Base-by-base conservation (phyloP, 1,140 invertebrate genomes). In the Radopholus similis region DNA sequence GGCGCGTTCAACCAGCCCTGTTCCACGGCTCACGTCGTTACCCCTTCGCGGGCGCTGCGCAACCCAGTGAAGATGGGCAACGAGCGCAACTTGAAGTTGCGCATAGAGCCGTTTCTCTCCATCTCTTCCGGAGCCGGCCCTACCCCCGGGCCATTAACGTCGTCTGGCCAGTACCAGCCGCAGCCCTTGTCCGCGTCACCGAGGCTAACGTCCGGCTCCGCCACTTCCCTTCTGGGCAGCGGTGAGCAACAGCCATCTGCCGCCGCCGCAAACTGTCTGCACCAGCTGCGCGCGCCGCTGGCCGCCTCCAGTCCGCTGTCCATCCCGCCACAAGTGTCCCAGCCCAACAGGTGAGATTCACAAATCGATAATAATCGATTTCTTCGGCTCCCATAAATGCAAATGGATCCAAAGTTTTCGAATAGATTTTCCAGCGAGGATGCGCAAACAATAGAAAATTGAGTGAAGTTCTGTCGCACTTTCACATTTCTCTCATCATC, bases 21-120 rank as follows among this genome's bases (percentile, higher is more conserved):
- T n/a, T n/a, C n/a, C n/a, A n/a, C n/a, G n/a, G 30, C 13, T 9
- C 47, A 51, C 21, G 47, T 51, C 47, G 30, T 28, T 15, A 42
- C 38, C 11, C 47, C 47, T 51, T 51, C 47, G 23, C 9, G 11
- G 47, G 9, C 47, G 30, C 23, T 15, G 47, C 47, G 47, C 23
- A 51, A 49, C 26, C 44, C 23, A 26, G 6, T 28, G 47, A 21
- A 28, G n/a, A 30, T 62, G 15, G 59, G 59, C 11, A 32, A 42
- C 34, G 63, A 72, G 68, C 40, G 55, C 58, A 57, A 66, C 44
- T 26, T 68, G 72, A 51, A 66, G 64, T 70, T 60, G 68, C 26
- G 69, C 66, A 58, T 66, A 70, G 66, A 72, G 54, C 63, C 63
- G 8, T 34, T 81, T 78, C 1, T 68, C 72, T 53, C 72, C 73